Percentiles rank a stretch among this genome's conserved stretches.
Evolutionary conservation across 2,888 invertebrate species (phyloP).

Genomic region (Malacosoma neustria): DNA sequence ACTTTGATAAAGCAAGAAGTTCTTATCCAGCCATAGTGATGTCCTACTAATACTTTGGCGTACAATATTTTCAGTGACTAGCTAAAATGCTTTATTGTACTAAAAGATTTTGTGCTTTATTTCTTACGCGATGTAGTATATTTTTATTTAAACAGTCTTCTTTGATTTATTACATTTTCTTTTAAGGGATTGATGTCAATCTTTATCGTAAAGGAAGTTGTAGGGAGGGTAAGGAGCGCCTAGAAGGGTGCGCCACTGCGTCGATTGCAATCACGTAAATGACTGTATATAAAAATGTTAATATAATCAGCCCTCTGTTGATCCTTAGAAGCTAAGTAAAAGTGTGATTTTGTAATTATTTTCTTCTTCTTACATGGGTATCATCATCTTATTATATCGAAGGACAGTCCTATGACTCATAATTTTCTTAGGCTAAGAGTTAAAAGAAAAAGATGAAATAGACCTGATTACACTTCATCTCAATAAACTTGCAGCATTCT

Average conservation of each 20-base stretch:
- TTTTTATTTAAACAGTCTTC: constrained; percentile 27
- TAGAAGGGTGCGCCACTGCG: constrained; percentile 64
- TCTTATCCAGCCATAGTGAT: constrained; percentile 62
- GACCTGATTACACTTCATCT: no score
- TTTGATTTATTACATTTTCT: constrained; percentile 61
- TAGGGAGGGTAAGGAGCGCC: constrained; percentile 45
- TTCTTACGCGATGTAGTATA: constrained; percentile 25
- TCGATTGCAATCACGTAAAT: constrained; percentile 74
- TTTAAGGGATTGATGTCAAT: constrained; percentile 65
- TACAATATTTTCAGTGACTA: constrained; percentile 71
- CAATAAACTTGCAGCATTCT: no score
- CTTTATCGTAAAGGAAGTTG: constrained; percentile 71
- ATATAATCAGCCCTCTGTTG: no score
- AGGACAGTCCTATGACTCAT: no score
- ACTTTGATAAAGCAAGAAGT: constrained; percentile 46
- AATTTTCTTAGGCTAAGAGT: no score
- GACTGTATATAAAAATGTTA: constrained; percentile 69
- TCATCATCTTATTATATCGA: no score
- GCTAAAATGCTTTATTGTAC: constrained; percentile 37
- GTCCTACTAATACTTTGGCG: constrained; percentile 67
- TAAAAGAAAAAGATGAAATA: no score
- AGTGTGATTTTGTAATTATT: no score
- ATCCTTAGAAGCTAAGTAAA: no score
- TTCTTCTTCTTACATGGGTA: no score
- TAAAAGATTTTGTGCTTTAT: constrained; percentile 35